phyloP scores from a whole-genome alignment of 2,797 vertebrate genomes.

The Picus viridis region DNA sequence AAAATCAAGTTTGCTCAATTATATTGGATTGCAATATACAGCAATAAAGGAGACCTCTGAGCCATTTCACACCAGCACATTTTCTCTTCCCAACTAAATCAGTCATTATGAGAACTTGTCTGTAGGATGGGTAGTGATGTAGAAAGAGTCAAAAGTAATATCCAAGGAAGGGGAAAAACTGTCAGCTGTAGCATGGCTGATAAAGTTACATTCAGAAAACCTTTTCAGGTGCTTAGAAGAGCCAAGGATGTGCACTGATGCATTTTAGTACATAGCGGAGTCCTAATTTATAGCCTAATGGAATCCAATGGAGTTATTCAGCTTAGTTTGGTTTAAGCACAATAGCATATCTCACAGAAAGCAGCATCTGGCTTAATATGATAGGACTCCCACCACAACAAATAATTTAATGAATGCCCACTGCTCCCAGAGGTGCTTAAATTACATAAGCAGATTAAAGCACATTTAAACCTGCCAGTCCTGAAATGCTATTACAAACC shows the following conservation, averaged over 20 bases:
- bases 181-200: constrained; percentile 5
- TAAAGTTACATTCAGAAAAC: constrained; percentile 38
- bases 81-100: not conserved
- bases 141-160: constrained; percentile 41
- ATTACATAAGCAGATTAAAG: constrained; percentile 41
- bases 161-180: not conserved
- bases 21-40: not conserved
- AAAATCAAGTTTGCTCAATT: not conserved
- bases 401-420: constrained; percentile 39
- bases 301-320: constrained; percentile 32
- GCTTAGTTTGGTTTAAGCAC: constrained; percentile 11
- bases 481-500: constrained; percentile 6
- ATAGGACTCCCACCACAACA: constrained; percentile 36
- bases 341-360: constrained; percentile 32
- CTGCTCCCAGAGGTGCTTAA: constrained; percentile 30
- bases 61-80: not conserved
- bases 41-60: not conserved
- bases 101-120: not conserved
- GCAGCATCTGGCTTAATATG: constrained; percentile 31
- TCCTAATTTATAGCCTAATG: constrained; percentile 32
- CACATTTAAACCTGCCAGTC: constrained; percentile 40
- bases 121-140: constrained; percentile 8
- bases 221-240: constrained; percentile 31
- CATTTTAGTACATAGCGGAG: constrained; percentile 34
- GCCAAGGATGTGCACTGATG: constrained; percentile 6